phyloP scores from a whole-genome alignment of 2,888 invertebrate genomes.

The Xestia c-nigrum region DNA sequence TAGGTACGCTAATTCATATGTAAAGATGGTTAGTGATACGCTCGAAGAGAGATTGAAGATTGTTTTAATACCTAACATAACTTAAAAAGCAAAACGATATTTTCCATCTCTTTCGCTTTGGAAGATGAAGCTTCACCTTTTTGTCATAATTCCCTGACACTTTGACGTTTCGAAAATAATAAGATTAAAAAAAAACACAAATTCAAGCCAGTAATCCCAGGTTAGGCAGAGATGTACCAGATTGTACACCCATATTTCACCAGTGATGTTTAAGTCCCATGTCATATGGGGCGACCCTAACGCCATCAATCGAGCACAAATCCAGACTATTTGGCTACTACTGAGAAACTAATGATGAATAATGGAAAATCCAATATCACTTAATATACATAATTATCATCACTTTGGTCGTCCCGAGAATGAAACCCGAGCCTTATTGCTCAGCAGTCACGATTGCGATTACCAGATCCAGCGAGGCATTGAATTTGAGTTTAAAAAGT shows the following conservation, averaged over 20 bases:
- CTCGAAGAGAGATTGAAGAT: constrained; percentile 3
- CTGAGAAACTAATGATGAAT: neutral
- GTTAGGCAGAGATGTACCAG: neutral
- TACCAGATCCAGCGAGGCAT: too few species aligned
- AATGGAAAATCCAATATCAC: neutral
- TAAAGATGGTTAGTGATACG: constrained; percentile 38
- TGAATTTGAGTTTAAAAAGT: neutral
- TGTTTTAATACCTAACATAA: constrained; percentile 11
- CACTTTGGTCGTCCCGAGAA: neutral
- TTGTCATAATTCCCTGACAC: neutral
- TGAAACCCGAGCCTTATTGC: neutral
- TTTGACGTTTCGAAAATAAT: neutral
- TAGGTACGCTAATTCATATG: constrained; percentile 49
- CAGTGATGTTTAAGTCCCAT: neutral
- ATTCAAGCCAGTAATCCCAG: neutral
- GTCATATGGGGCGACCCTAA: neutral
- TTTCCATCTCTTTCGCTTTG: neutral
- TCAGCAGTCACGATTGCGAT: neutral
- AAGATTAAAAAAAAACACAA: neutral
- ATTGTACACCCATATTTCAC: neutral
- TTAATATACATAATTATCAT: too few species aligned
- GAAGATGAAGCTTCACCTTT: neutral
- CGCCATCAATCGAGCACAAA: neutral
- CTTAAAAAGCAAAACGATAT: neutral
- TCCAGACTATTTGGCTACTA: neutral